Conservation (phyloP, 2,113 vertebrate species). For the Albula glossodonta region DNA sequence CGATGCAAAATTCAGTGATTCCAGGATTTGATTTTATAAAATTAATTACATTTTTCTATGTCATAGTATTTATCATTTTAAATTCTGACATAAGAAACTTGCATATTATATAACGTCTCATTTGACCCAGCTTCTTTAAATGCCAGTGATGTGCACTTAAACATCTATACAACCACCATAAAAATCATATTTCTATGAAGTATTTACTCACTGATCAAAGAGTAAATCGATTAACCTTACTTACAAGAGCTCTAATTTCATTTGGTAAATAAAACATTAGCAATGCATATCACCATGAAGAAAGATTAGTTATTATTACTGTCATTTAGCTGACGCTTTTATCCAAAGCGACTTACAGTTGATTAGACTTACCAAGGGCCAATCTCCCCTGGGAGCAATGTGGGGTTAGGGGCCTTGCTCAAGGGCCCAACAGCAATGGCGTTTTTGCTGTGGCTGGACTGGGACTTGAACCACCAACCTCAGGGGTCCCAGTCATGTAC, state of each 20-base stretch:
- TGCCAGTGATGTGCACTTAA: not conserved
- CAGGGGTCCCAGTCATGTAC: too few relatives aligned
- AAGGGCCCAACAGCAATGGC: too few relatives aligned
- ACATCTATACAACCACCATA: not conserved
- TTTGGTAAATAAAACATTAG: not conserved
- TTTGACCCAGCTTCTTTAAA: not conserved
- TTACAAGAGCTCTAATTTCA: not conserved
- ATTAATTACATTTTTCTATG: not conserved
- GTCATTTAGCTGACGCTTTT: too few relatives aligned
- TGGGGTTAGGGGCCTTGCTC: too few relatives aligned
- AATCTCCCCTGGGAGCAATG: too few relatives aligned
- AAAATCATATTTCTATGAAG: not conserved
- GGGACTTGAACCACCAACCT: too few relatives aligned
- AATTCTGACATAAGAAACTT: not conserved
- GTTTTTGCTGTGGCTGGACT: too few relatives aligned
- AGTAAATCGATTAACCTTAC: not conserved
- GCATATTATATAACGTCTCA: not conserved
- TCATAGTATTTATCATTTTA: not conserved
- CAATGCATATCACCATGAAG: not conserved
- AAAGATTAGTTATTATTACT: not conserved
- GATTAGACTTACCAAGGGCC: too few relatives aligned
- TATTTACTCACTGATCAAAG: not conserved
- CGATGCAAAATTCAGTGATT: not conserved
- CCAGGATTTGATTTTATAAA: not conserved
- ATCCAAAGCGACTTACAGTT: too few relatives aligned